phyloP scores from a whole-genome alignment of 2,113 vertebrate species.

The Tichodroma muraria region DNA sequence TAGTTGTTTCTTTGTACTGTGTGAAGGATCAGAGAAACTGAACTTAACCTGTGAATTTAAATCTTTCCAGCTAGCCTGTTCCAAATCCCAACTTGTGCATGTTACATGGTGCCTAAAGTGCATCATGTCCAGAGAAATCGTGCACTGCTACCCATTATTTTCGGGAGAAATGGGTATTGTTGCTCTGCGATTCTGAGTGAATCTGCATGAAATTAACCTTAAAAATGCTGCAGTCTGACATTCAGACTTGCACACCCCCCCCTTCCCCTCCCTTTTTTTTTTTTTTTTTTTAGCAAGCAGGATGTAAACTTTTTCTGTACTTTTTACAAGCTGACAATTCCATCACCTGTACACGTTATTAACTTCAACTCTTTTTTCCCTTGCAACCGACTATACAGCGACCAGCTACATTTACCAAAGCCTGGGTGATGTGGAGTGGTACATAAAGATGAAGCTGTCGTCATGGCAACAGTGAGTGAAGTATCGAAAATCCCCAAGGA shows the following conservation, averaged over 20 bases:
- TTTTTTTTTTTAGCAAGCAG: constrained; percentile 55
- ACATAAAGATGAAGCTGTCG: constrained; percentile 99
- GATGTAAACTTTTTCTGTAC: constrained; percentile 78
- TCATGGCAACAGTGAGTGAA: constrained; percentile 99
- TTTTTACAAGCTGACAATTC: constrained; percentile 72
- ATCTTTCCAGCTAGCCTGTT: constrained; percentile 50
- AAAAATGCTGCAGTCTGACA: constrained; percentile 54
- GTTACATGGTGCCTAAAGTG: constrained; percentile 29
- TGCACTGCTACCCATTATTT: constrained; percentile 29
- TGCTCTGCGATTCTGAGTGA: constrained; percentile 52
- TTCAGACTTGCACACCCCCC: constrained; percentile 4
- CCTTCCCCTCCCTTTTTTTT: not conserved
- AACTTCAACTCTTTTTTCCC: constrained; percentile 94
- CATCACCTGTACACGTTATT: constrained; percentile 82
- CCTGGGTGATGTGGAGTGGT: constrained; percentile 99
- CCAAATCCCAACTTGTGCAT: constrained; percentile 34
- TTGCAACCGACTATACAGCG: constrained; percentile 99
- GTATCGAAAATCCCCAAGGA: constrained; percentile 98
- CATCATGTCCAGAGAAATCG: constrained; percentile 20
- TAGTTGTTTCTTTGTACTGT: not conserved
- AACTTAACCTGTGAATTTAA: constrained; percentile 41
- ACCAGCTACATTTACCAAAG: constrained; percentile 99
- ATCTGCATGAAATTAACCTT: constrained; percentile 59
- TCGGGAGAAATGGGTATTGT: constrained; percentile 46
- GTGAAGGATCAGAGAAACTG: constrained; percentile 15